phyloP scores from a whole-genome alignment of 2,113 vertebrate genomes.

The Megaptera novaeangliae region DNA sequence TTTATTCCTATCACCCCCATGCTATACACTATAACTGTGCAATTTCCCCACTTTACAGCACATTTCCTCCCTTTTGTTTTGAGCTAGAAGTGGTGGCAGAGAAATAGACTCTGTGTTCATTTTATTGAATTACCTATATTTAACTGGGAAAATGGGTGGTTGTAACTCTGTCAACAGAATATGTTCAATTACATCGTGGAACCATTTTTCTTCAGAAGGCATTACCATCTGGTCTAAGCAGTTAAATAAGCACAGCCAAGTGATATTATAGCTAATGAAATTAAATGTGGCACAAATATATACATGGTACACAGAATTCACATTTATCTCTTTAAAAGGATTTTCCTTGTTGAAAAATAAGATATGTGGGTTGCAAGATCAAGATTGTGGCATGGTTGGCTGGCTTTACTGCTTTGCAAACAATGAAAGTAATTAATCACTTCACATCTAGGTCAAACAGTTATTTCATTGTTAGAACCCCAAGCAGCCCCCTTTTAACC shows the following conservation, averaged over 20 bases:
- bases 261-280: slow-evolving; percentile 47
- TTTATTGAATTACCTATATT: slow-evolving; percentile 76
- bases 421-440: background rate
- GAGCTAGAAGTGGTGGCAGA: slow-evolving; percentile 57
- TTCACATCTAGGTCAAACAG: background rate
- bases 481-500: background rate
- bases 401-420: background rate
- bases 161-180: slow-evolving; percentile 80
- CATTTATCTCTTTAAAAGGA: slow-evolving; percentile 12
- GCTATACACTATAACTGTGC: background rate
- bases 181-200: slow-evolving; percentile 78
- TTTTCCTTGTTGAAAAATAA: slow-evolving; percentile 21
- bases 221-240: slow-evolving; percentile 61
- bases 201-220: slow-evolving; percentile 76
- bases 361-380: background rate
- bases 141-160: slow-evolving; percentile 80
- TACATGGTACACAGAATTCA: background rate
- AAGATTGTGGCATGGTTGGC: background rate
- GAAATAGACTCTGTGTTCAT: slow-evolving; percentile 75
- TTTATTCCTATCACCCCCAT: background rate
- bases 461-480: background rate
- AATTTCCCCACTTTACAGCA: background rate
- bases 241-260: slow-evolving; percentile 39
- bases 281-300: slow-evolving; percentile 46
- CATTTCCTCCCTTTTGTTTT: background rate